Conservation (phyloP, 2,113 vertebrate genomes). For the Serilophus lunatus region DNA sequence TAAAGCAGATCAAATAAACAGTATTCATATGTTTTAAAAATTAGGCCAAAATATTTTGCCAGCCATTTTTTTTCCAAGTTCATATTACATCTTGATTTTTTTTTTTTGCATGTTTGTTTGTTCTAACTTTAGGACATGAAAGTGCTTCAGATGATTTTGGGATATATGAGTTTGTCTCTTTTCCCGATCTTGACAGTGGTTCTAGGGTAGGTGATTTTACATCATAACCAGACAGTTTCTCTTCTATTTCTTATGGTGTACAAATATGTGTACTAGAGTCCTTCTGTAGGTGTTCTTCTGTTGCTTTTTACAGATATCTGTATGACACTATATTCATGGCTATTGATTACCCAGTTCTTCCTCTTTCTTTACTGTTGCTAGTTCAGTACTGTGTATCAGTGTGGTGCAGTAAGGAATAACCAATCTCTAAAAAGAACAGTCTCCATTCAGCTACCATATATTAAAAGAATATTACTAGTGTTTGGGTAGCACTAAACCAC, state of each 20-base stretch:
- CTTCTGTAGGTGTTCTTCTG: background rate
- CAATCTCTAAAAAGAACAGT: background rate
- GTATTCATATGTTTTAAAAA: background rate
- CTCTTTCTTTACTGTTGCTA: background rate
- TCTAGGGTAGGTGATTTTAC: slow-evolving; percentile 77
- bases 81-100: background rate
- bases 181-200: slow-evolving; percentile 81
- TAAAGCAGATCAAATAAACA: background rate
- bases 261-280: background rate
- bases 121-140: slow-evolving; percentile 84
- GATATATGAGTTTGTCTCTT: slow-evolving; percentile 93
- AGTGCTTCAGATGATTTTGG: slow-evolving; percentile 93
- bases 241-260: background rate
- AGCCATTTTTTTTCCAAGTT: background rate
- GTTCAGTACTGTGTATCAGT: background rate
- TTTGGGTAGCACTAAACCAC: background rate
- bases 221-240: background rate
- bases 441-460: background rate
- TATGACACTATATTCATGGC: background rate
- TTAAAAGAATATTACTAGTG: background rate
- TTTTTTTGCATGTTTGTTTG: background rate
- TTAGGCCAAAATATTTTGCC: background rate
- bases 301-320: background rate
- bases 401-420: background rate
- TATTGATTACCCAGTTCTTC: background rate